phyloP scores from a whole-genome alignment of 2,888 invertebrate species.

The Branchinecta sandiegonensis region DNA sequence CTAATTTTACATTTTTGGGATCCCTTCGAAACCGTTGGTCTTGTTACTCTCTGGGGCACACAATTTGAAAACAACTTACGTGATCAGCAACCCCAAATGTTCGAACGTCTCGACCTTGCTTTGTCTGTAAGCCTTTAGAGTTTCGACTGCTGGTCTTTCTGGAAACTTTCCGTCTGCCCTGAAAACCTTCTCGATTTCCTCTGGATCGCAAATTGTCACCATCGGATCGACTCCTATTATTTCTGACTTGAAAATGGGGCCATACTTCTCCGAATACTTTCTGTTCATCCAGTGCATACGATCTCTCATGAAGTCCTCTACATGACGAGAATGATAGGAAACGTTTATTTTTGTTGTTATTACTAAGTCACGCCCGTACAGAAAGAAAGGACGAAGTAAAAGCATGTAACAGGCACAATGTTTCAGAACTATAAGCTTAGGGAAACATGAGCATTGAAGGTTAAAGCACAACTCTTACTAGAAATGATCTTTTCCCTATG shows the following conservation, averaged over 20 bases:
- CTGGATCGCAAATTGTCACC: not conserved
- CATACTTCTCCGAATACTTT: conserved; percentile 5
- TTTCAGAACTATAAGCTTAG: too few relatives aligned
- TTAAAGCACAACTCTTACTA: too few relatives aligned
- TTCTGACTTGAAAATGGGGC: not conserved
- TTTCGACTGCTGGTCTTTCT: conserved; percentile 23
- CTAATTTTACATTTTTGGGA: too few relatives aligned
- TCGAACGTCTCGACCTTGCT: conserved; percentile 18
- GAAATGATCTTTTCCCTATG: too few relatives aligned
- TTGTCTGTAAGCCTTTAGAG: conserved; percentile 22
- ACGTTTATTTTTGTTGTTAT: too few relatives aligned
- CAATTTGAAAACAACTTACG: not conserved
- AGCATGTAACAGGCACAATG: too few relatives aligned
- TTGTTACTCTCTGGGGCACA: too few relatives aligned
- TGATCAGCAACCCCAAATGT: not conserved
- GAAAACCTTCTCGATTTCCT: conserved; percentile 18
- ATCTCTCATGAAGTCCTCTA: not conserved
- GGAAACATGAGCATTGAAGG: too few relatives aligned
- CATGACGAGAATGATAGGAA: not conserved
- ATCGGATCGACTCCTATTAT: not conserved
- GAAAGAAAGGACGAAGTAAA: too few relatives aligned
- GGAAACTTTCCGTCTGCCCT: conserved; percentile 24
- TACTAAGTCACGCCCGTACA: too few relatives aligned
- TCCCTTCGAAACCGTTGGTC: too few relatives aligned
- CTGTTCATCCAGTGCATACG: not conserved